Base-by-base conservation (phyloP, 2,797 vertebrate species). In the Danio jaintianensis region DNA sequence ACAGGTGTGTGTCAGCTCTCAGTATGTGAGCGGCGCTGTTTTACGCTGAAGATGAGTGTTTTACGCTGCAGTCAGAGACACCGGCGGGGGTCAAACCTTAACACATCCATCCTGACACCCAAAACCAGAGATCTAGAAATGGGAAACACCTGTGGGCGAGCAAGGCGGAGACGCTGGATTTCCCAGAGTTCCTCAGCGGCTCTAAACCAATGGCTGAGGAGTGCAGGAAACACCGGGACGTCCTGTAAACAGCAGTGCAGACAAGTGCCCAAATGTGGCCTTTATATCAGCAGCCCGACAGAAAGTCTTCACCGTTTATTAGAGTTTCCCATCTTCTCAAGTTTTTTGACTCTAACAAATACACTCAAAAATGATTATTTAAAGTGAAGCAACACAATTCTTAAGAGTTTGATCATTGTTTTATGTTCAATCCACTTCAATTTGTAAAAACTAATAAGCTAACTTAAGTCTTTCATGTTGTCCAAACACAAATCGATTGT, bases 141-240 rank as follows among this genome's bases (percentile, higher is more conserved):
- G 93, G 95, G 91, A 96, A 97, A 95, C 96, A 96, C 94, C 95
- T 96, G 95, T 91, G 79, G 75, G 85, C 86, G 88, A 89, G 88
- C 89, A 87, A 90, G 87, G 29, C n/a, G 63, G 83, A 40, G 18
- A 45, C 36, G 29, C n/a, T 29, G 53, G 16, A 67, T 61, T 29
- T 48, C 42, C 22, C 75, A 64, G 36, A 29, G 1, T 38, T 89
- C 78, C 86, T 85, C 84, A 53, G 7, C 40, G 74, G 16, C 85
- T 83, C 61, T 77, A 75, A 79, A 72, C 89, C 87, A 85, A 89
- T 86, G 88, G 87, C 88, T 82, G 88, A 91, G 89, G 91, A 92
- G 91, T 92, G 86, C 75, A 82, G 88, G 86, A 90, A 85, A 86
- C 89, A 78, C 75, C 74, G 89, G 87, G 82, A 90, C 91, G 88